Evolutionary conservation across 2,888 invertebrate species (phyloP).

Genomic region (Platynereis dumerilii): DNA sequence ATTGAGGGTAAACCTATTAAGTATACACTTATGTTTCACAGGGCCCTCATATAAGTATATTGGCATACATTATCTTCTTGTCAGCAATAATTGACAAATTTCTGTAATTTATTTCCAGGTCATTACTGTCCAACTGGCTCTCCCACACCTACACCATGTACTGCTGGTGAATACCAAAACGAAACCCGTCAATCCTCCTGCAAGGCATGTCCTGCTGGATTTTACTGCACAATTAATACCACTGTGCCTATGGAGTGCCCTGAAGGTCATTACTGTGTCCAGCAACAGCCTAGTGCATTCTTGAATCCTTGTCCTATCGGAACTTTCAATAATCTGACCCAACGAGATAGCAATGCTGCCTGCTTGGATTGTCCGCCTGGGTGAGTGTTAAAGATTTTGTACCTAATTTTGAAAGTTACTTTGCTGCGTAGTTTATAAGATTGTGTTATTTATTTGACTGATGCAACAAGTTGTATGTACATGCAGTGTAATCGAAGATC

Average conservation of each 20-base stretch:
- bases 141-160: conserved; percentile 43
- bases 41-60: too few species aligned
- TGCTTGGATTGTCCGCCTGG: conserved; percentile 55
- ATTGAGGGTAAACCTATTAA: too few species aligned
- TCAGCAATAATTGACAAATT: too few species aligned
- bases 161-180: conserved; percentile 44
- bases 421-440: neutral
- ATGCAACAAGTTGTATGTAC: too few species aligned
- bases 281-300: conserved; percentile 33
- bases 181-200: conserved; percentile 45
- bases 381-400: conserved; percentile 45
- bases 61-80: too few species aligned
- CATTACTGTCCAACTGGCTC: conserved; percentile 55
- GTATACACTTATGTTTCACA: too few species aligned
- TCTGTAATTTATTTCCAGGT: conserved; percentile 49
- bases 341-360: conserved; percentile 37
- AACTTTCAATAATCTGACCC: conserved; percentile 55
- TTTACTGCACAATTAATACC: conserved; percentile 55
- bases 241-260: conserved; percentile 53
- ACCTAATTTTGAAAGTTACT: too few species aligned
- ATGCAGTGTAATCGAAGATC: too few species aligned
- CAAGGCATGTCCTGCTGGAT: conserved; percentile 48
- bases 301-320: conserved; percentile 53
- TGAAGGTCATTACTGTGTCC: conserved; percentile 51
- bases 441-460: too few species aligned